Base-by-base conservation (phyloP, 2,888 invertebrate species). In the Drosophila nr. perissopoda region DNA sequence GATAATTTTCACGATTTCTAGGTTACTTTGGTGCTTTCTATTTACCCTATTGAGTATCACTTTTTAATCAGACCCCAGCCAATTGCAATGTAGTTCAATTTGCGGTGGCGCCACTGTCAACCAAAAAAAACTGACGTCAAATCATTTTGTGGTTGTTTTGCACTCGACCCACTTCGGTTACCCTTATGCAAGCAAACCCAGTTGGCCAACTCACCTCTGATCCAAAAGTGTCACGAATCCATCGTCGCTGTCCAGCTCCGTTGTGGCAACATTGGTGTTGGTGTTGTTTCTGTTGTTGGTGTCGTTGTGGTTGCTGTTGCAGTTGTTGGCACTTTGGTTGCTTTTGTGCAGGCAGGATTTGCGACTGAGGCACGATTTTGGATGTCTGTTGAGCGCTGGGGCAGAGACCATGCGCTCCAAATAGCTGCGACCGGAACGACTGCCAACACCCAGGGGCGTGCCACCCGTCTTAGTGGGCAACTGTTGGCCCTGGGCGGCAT, bases 281-380 rank as follows among this genome's bases (percentile, higher is more conserved):
- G 64, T 63, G 27, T 34, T 36, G 18, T 2, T n/a, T 65, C 54
- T 51, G 81, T 76, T 25, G 38, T 57, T 21, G 11, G 18, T 52
- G 64, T 70, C 65, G 72, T 61, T 46, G 33, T 36, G 8, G 52
- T 63, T 4, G 73, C 64, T 31, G 63, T 65, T 62, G 62, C 69
- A 34, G 54, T 38, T 53, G 34, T 8, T 56, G 64, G 49, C 36
- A 56, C 62, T 60, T 72, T 74, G 72, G 46, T 75, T 81, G 68
- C 60, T 42, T 62, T 81, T 84, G 65, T 91, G 88, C 70, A 88
- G 89, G 91, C 92, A 91, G 83, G 91, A 90, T 80, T 91, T 91
- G 66, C 92, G 91, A 67, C 91, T 94, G 46, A 95, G 91, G 81
- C 94, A 94, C 34, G 95, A 95, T 76, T 94, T 94, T 7, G 95